phyloP scores from a whole-genome alignment of 2,797 vertebrate species.

The Labroides dimidiatus region DNA sequence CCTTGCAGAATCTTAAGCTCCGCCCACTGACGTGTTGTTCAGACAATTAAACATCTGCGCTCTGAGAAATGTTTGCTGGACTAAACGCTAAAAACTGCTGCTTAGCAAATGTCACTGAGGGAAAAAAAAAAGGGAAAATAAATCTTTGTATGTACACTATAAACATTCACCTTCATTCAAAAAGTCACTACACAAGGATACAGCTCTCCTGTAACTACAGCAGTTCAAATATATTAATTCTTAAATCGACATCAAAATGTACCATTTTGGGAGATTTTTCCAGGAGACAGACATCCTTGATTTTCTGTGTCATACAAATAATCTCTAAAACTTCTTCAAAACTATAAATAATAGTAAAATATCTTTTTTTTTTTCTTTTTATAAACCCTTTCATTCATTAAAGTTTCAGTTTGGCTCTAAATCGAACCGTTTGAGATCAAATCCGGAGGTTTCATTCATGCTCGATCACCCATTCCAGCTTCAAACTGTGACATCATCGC shows the following conservation, averaged over 20 bases:
- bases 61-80: slow-evolving; percentile 24
- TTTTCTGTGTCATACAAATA: slow-evolving; percentile 63
- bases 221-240: slow-evolving; percentile 77
- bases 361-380: slow-evolving; percentile 18
- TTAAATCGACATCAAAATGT: slow-evolving; percentile 65
- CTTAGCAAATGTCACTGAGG: slow-evolving; percentile 29
- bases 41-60: slow-evolving; percentile 20
- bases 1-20: slow-evolving; percentile 1
- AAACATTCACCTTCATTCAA: slow-evolving; percentile 70
- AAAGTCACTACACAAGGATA: slow-evolving; percentile 61
- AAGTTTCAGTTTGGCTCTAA: slow-evolving; percentile 51
- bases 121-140: slow-evolving; percentile 51
- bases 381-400: slow-evolving; percentile 46
- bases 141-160: slow-evolving; percentile 79
- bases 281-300: slow-evolving; percentile 58
- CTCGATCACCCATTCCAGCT: slow-evolving; percentile 24
- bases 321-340: slow-evolving; percentile 71
- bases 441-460: slow-evolving; percentile 34
- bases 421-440: slow-evolving; percentile 46
- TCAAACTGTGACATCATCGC: slow-evolving; percentile 29
- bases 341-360: slow-evolving; percentile 76
- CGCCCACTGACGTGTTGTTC: slow-evolving; percentile 11
- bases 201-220: slow-evolving; percentile 72
- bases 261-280: slow-evolving; percentile 59
- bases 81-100: slow-evolving; percentile 41